Evolutionary conservation across 2,113 vertebrate genomes (phyloP), one percentile per base, ranked within the genome.

Genomic region (Prinia subflava): DNA sequence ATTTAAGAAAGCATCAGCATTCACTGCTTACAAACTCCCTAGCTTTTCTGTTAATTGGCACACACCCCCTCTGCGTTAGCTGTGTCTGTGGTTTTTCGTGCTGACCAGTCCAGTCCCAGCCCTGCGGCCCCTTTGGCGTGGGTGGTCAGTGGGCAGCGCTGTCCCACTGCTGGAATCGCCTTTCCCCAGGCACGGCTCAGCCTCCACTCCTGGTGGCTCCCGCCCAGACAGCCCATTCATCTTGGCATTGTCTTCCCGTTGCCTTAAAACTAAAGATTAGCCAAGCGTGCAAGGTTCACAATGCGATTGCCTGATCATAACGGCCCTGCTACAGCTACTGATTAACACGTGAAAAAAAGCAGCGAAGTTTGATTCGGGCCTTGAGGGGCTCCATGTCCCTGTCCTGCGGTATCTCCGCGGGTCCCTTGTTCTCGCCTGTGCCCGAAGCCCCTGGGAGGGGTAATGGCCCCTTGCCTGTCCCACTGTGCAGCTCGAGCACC

Each of bases 1-100:
- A 25, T 52, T 79, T 30, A 15, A 17, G 10, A 21, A 49, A 41
- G 12, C 35, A 5, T 25, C 52, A 8, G 11, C n/a, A 8, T 47
- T 25, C 41, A 3, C 11, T 11, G 65, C 39, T 41, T 11, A 3
- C 13, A 13, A 24, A 14, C 14, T 20, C 27, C n/a, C 1, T 9
- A 6, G 2, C 10, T 55, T 17, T 15, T 13, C n/a, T 14, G 0
- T 11, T 7, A 6, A 5, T 30, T 41, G 11, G 7, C 11, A 0
- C 15, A 33, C 55, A 1, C 2, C 28, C 18, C 2, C n/a, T 10
- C 4, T 14, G 23, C 28, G 28, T 13, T 19, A 8, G 22, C 13
- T 13, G 21, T 27, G 0, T 16, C 22, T n/a, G 39, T n/a, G 39
- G 56, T 46, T 39, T 16, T 18, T 4, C 37, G 0, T 2, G 44